phyloP scores from a whole-genome alignment of 2,888 invertebrate species.

The Copidosoma aretas region DNA sequence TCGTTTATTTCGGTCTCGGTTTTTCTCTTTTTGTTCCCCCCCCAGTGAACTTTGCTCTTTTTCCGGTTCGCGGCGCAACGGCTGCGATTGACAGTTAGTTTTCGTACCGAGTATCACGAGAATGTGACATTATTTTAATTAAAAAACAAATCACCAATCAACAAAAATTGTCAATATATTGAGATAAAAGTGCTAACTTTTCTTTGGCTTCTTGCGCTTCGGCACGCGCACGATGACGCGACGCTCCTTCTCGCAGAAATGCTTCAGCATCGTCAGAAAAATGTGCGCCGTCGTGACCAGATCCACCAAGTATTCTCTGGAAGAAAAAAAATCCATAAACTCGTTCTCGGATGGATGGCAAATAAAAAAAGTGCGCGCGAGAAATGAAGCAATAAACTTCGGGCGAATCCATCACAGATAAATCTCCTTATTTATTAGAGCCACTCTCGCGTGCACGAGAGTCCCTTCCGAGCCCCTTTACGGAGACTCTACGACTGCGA shows the following conservation, averaged over 20 bases:
- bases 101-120: no score
- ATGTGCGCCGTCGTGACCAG: conserved; percentile 88
- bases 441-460: conserved; percentile 6
- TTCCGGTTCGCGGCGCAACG: background rate
- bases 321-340: conserved; percentile 43
- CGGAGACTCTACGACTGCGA: no score
- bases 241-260: conserved; percentile 57
- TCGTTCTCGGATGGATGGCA: background rate
- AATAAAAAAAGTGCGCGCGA: background rate
- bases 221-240: conserved; percentile 74
- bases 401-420: conserved; percentile 28
- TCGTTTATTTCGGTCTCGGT: background rate
- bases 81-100: background rate
- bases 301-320: conserved; percentile 82
- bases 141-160: background rate
- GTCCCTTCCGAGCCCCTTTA: no score
- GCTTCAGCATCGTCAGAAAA: conserved; percentile 88
- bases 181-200: conserved; percentile 46
- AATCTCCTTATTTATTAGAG: conserved; percentile 37
- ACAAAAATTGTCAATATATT: background rate
- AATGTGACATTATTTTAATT: background rate
- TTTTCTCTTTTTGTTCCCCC: background rate
- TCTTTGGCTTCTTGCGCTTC: conserved; percentile 56
- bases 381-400: conserved; percentile 10
- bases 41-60: background rate